Evolutionary conservation across 2,888 invertebrate species (phyloP).

Genomic region (Brachylomia viminalis): DNA sequence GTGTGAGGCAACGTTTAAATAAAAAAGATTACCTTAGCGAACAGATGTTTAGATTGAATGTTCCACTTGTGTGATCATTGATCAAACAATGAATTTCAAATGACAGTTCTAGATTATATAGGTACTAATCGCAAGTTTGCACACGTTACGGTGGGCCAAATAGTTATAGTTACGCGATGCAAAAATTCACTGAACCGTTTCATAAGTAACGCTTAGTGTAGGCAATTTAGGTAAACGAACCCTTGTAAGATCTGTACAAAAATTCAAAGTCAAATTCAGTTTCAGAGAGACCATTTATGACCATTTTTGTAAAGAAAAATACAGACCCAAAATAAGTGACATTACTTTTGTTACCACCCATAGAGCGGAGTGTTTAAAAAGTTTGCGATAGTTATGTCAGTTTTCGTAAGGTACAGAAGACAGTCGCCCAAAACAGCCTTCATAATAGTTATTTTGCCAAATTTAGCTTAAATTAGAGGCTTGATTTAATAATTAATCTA

Average conservation of each 20-base stretch:
- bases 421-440: too few relatives aligned
- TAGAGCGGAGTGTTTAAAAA: not conserved
- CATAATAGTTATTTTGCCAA: not conserved
- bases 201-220: not conserved
- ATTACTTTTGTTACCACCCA: not conserved
- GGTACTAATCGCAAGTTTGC: constrained; percentile 36
- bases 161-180: constrained; percentile 5
- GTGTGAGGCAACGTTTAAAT: too few relatives aligned
- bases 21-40: constrained; percentile 70
- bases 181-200: constrained; percentile 46
- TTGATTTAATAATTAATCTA: too few relatives aligned
- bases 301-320: too few relatives aligned
- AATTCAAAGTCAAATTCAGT: not conserved
- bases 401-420: not conserved
- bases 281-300: too few relatives aligned
- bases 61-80: constrained; percentile 48
- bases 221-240: not conserved
- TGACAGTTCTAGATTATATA: constrained; percentile 44
- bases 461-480: not conserved
- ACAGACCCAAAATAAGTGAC: not conserved
- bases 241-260: not conserved
- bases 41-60: constrained; percentile 58
- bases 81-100: constrained; percentile 55
- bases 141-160: constrained; percentile 37
- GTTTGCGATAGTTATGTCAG: not conserved